These are phyloP conservation scores for Rhodeus uyekii DNA, from an alignment of 2,797 vertebrate genomes.

Conservation along the genomic window DNA sequence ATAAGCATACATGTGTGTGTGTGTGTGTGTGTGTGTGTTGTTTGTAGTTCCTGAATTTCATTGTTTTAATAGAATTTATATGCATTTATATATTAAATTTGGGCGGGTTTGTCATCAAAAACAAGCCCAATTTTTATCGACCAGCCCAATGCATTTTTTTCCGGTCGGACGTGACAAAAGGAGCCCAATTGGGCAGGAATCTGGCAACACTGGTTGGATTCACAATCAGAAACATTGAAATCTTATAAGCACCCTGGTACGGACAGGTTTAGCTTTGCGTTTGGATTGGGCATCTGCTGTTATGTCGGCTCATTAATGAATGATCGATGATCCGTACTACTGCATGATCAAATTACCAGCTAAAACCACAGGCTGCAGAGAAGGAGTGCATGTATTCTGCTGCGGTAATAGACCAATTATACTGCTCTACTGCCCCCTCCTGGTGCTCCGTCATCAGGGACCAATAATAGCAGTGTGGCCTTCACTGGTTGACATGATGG, in stretches of 20 bases:
- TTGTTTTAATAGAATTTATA: no score
- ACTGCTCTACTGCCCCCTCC: conserved; percentile 53
- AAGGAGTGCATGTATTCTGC: conserved; percentile 7
- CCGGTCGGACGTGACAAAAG: no score
- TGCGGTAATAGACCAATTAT: background rate
- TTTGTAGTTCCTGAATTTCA: background rate
- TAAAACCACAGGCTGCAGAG: conserved; percentile 32
- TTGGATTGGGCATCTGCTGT: conserved; percentile 25
- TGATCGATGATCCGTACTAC: conserved; percentile 51
- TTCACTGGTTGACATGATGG: background rate
- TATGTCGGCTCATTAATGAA: conserved; percentile 45
- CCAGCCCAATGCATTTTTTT: no score
- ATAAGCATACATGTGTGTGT: background rate
- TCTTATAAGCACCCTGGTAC: background rate
- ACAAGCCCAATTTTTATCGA: no score
- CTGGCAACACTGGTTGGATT: no score
- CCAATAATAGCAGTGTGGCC: background rate
- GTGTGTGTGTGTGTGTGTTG: no score
- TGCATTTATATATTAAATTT: no score
- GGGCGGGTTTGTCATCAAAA: no score
- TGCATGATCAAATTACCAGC: conserved; percentile 52
- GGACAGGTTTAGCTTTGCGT: conserved; percentile 36
- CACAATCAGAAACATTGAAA: background rate
- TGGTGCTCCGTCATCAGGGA: conserved; percentile 42
- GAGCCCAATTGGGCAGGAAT: no score